Conservation (phyloP, 2,888 invertebrate species). For the Suillia variegata region DNA sequence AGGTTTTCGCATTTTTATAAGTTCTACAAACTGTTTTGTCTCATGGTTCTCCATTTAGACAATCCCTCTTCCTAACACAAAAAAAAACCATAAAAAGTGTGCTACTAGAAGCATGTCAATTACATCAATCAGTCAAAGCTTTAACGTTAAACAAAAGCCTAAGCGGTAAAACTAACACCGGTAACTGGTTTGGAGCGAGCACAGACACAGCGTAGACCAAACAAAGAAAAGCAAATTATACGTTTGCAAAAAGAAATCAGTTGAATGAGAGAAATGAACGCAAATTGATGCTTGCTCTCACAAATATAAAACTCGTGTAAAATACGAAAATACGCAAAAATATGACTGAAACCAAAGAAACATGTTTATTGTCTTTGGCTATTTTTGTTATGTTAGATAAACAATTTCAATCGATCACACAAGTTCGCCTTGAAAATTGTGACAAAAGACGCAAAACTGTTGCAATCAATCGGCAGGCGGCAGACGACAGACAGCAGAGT, state of each 20-base stretch:
- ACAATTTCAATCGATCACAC: neutral
- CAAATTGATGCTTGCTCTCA: neutral
- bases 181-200: neutral
- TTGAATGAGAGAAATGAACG: neutral
- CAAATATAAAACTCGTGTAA: neutral
- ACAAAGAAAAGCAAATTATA: conserved; percentile 7
- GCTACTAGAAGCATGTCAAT: too few relatives aligned
- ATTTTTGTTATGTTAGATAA: too few relatives aligned
- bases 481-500: neutral
- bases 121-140: too few relatives aligned
- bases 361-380: neutral
- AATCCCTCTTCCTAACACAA: too few relatives aligned
- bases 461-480: neutral
- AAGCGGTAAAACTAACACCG: too few relatives aligned
- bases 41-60: too few relatives aligned
- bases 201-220: neutral
- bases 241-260: conserved; percentile 7
- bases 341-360: neutral
- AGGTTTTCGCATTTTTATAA: too few relatives aligned
- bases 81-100: too few relatives aligned
- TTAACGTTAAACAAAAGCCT: too few relatives aligned
- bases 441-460: neutral
- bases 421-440: neutral
- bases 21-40: too few relatives aligned
- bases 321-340: neutral